phyloP scores from a whole-genome alignment of 2,797 vertebrate genomes.

The Fistularia tabacaria region DNA sequence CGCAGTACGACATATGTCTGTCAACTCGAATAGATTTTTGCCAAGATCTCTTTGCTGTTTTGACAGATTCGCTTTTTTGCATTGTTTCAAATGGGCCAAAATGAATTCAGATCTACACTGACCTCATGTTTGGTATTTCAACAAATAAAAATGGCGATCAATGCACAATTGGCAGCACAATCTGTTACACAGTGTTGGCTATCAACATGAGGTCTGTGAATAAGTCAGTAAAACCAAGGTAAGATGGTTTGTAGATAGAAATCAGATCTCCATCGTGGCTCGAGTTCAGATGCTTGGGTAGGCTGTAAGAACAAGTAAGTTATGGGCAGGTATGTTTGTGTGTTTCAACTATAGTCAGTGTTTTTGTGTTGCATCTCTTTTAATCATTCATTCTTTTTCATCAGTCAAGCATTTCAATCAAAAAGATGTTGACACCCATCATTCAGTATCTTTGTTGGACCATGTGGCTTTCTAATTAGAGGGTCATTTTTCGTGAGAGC shows the following conservation, averaged over 20 bases:
- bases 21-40: neutral
- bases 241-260: constrained; percentile 51
- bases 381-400: constrained; percentile 62
- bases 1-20: neutral
- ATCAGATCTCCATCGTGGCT: constrained; percentile 41
- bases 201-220: constrained; percentile 62
- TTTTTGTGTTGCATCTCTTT: constrained; percentile 67
- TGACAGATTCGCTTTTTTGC: constrained; percentile 29
- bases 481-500: constrained; percentile 47
- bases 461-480: constrained; percentile 66
- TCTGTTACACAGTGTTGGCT: constrained; percentile 22
- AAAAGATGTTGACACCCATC: constrained; percentile 77
- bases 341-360: constrained; percentile 72
- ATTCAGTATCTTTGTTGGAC: constrained; percentile 74
- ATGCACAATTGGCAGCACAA: constrained; percentile 8
- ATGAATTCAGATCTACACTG: constrained; percentile 41
- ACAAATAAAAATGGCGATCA: constrained; percentile 25
- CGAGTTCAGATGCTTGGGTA: constrained; percentile 49
- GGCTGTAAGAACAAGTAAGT: constrained; percentile 62
- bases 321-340: constrained; percentile 83
- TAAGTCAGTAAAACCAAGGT: constrained; percentile 49
- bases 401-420: constrained; percentile 76
- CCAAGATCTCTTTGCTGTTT: neutral
- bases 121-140: constrained; percentile 57
- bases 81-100: constrained; percentile 47